Conservation (phyloP, 2,113 vertebrate genomes). For the Cynopterus brachyotis region DNA sequence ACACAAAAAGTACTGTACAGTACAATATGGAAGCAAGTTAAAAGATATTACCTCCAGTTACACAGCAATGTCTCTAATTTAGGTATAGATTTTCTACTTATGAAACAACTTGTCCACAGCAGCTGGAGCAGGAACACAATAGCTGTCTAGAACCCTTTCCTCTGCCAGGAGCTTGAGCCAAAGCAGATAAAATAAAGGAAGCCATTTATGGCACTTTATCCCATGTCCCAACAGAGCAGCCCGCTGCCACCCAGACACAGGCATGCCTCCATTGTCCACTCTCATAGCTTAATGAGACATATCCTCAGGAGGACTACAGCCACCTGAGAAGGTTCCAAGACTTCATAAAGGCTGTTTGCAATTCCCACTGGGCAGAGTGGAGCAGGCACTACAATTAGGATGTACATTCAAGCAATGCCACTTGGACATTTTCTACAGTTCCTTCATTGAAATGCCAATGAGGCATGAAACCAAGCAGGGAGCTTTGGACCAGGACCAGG, state of each 20-base stretch:
- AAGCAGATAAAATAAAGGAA: slow-evolving; percentile 67
- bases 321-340: slow-evolving; percentile 58
- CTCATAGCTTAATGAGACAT: slow-evolving; percentile 55
- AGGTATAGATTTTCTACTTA: slow-evolving; percentile 54
- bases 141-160: slow-evolving; percentile 27
- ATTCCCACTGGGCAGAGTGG: slow-evolving; percentile 24
- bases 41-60: slow-evolving; percentile 4
- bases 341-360: slow-evolving; percentile 41
- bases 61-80: not conserved
- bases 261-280: slow-evolving; percentile 44
- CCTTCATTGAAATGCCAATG: slow-evolving; percentile 69
- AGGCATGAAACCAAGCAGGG: slow-evolving; percentile 60
- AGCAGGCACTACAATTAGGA: slow-evolving; percentile 52
- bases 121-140: slow-evolving; percentile 36
- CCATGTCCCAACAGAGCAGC: slow-evolving; percentile 17
- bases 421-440: slow-evolving; percentile 19
- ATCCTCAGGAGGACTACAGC: slow-evolving; percentile 46
- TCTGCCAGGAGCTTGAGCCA: slow-evolving; percentile 63
- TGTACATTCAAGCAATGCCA: slow-evolving; percentile 40
- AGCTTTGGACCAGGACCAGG: slow-evolving; percentile 39
- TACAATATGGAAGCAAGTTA: not conserved
- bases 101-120: slow-evolving; percentile 42
- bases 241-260: slow-evolving; percentile 54
- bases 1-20: not conserved
- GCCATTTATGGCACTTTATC: slow-evolving; percentile 56